phyloP scores from a whole-genome alignment of 2,113 vertebrate genomes.

The Calyptomena viridis region DNA sequence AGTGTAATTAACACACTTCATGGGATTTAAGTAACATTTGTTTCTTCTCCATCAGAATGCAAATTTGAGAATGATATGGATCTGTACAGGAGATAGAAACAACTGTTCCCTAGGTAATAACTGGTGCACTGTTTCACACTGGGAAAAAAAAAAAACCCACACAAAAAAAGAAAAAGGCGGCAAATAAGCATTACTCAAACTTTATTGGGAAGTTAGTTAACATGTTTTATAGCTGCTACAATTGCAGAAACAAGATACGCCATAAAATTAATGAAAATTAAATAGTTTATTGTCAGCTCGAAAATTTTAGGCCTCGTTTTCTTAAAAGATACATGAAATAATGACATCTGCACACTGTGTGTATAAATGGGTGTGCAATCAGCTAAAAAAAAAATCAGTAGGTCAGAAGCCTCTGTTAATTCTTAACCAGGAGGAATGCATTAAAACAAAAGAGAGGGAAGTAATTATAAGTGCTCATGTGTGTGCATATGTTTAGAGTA shows the following conservation, averaged over 20 bases:
- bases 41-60: slow-evolving; percentile 71
- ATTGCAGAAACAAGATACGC: slow-evolving; percentile 42
- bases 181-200: slow-evolving; percentile 20
- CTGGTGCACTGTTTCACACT: slow-evolving; percentile 25
- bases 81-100: slow-evolving; percentile 60
- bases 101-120: slow-evolving; percentile 71
- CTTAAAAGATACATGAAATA: slow-evolving; percentile 34
- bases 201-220: slow-evolving; percentile 52
- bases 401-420: not conserved
- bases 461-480: not conserved
- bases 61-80: slow-evolving; percentile 74
- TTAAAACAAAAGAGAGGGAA: not conserved
- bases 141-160: not conserved
- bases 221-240: slow-evolving; percentile 65
- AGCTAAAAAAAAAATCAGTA: not conserved
- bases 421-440: not conserved
- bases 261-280: slow-evolving; percentile 63
- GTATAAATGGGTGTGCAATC: not conserved
- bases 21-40: slow-evolving; percentile 74
- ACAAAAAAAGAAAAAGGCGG: not conserved
- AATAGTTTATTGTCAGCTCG: slow-evolving; percentile 41
- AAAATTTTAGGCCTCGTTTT: slow-evolving; percentile 23
- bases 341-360: not conserved
- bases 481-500: not conserved
- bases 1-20: slow-evolving; percentile 76